Base-by-base conservation (phyloP, 2,888 invertebrate species). In the Pemphredon lugubris region DNA sequence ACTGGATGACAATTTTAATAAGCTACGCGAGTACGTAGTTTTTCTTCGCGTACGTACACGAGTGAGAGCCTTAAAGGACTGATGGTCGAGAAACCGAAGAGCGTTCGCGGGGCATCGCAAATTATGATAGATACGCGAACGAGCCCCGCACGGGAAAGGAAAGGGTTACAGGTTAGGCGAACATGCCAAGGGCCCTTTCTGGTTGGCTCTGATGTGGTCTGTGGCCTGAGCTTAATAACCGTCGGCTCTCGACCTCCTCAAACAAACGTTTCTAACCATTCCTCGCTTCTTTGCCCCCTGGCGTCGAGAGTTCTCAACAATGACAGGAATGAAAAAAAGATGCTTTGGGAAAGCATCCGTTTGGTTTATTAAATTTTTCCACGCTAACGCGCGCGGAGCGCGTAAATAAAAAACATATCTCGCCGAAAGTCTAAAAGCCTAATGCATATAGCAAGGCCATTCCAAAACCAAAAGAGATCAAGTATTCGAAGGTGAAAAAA, bases 201-300 rank as follows among this genome's bases (percentile, higher is more conserved):
- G 74, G 83, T 81, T 82, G 81, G 83, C 85, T 89, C 84, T 88
- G 89, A 88, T 89, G 89, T 89, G 88, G 89, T 89, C 86, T 88
- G 84, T 82, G 86, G 88, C 81, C 75, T 83, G 80, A 81, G 87
- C 86, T 88, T 89, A 89, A 89, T 89, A 89, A 88, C 85, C 84
- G 84, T 85, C 80, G 83, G 83, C 86, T 84, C 83, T 87, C 83
- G 84, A 86, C 87, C 86, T 88, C 82, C 83, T 87, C 88, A 87
- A 88, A 89, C 88, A 88, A 88, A 83, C 83, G 85, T 82, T 82
- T 66, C 83, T 84, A 84, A 79, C 82, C 83, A 81, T 82, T 81
- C 77, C 81, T 81, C 75, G 76, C 76, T 82, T 84, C 81, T 83
- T 81, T 74, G 80, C 83, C 73, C 45, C 48, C 50, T n/a, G 54